Evolutionary conservation across 2,797 vertebrate genomes (phyloP).

Genomic region (Onychomys torridus): DNA sequence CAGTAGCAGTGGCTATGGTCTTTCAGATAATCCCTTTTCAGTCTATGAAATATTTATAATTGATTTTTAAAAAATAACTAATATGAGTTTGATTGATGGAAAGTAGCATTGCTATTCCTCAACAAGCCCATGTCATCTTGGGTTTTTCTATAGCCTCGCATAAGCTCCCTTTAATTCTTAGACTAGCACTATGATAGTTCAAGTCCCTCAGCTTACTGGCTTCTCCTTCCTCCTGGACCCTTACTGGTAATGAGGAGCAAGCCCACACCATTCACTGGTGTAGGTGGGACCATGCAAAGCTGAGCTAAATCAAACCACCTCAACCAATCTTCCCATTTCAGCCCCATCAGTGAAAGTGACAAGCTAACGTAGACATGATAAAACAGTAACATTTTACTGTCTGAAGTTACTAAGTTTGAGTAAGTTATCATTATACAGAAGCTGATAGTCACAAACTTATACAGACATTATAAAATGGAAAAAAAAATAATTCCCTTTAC

Average conservation of each 20-base stretch:
- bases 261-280: background rate
- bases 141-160: background rate
- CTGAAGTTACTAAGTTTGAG: background rate
- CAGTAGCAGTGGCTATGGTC: background rate
- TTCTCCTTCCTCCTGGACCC: background rate
- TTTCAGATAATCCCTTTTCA: background rate
- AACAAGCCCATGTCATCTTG: background rate
- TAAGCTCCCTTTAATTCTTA: background rate
- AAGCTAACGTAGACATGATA: background rate
- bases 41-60: background rate
- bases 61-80: background rate
- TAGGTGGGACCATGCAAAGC: rapidly evolving
- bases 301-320: background rate
- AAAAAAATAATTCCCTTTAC: background rate
- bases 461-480: slow-evolving; percentile 5
- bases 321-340: background rate
- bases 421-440: background rate
- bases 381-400: background rate
- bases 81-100: background rate
- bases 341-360: background rate
- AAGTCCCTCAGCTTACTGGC: background rate
- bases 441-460: background rate
- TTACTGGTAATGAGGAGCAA: background rate
- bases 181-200: background rate
- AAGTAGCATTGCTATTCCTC: background rate